Conservation (phyloP, 2,888 invertebrate species). For the Drosophila neonasuta region DNA sequence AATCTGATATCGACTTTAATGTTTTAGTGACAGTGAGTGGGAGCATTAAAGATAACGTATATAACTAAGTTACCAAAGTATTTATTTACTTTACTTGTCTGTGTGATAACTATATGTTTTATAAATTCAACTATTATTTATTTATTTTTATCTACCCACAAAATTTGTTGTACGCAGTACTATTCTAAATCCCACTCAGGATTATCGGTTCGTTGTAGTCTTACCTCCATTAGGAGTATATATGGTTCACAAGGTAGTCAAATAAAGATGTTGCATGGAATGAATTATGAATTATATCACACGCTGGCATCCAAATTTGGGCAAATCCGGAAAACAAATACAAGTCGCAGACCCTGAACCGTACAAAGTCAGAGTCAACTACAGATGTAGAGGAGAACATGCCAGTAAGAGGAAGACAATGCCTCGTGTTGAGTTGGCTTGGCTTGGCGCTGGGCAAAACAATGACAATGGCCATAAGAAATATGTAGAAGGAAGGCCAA, state of each 20-base stretch:
- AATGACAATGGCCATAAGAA: constrained; percentile 68
- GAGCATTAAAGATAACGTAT: too few relatives aligned
- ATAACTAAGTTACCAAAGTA: too few relatives aligned
- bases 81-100: too few relatives aligned
- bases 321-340: constrained; percentile 40
- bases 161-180: too few relatives aligned
- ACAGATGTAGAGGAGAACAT: constrained; percentile 5
- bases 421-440: constrained; percentile 27
- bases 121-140: too few relatives aligned
- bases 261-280: constrained; percentile 75
- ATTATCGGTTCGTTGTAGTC: background rate
- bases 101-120: too few relatives aligned
- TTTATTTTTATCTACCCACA: too few relatives aligned
- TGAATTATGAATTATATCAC: constrained; percentile 79
- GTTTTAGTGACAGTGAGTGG: too few relatives aligned
- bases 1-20: too few relatives aligned
- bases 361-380: background rate
- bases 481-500: constrained; percentile 48
- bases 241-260: constrained; percentile 40
- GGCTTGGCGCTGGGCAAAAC: constrained; percentile 55
- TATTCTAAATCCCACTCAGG: background rate
- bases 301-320: constrained; percentile 71
- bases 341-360: constrained; percentile 34
- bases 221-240: constrained; percentile 16
- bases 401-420: constrained; percentile 41